Base-by-base conservation (phyloP, 2,797 vertebrate species). In the Valencia hispanica region DNA sequence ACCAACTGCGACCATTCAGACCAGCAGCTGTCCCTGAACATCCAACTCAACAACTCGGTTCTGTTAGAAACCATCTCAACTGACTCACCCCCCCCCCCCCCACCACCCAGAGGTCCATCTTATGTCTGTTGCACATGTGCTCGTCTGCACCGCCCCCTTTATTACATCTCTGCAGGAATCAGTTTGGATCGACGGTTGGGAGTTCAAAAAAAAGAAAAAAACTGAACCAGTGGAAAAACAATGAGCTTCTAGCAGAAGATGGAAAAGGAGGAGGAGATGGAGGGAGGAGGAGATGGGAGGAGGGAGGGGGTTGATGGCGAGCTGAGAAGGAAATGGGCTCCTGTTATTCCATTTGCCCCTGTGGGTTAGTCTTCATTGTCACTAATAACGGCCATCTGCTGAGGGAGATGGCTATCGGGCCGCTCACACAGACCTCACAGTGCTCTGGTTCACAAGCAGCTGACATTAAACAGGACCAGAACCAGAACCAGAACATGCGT, bases 351-450 rank as follows among this genome's bases (percentile, higher is more conserved):
- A 81, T 91, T 90, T 84, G 86, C 86, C 70, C 75, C 78, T 14
- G 80, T 63, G 74, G 84, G 79, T 61, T 12, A 30, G 68, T 79
- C 85, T 85, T 85, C 86, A 92, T 84, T 86, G 88, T 89, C 86
- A 83, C 86, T 93, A 93, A 94, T 93, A 88, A 89, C 68, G 88
- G 71, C 92, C 91, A 93, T 92, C 92, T 93, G 93, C 88, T 79
- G 78, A 55, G 43, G 50, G 74, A 88, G 85, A 92, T 68, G 74
- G 77, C 80, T 85, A 89, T 86, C 92, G 93, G 90, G 89, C 89
- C 68, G 81, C 73, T 77, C 48, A 63, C 55, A 73, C 82, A 81
- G 82, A 86, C 81, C 84, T 80, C 80, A 15, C 74, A 77, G 73
- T 74, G 47, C 59, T 20, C 27, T 2, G 22, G 84, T 78, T 47